These are phyloP conservation scores for Laterallus jamaicensis DNA, from an alignment of 2,113 vertebrate species.

Conservation along the genomic window DNA sequence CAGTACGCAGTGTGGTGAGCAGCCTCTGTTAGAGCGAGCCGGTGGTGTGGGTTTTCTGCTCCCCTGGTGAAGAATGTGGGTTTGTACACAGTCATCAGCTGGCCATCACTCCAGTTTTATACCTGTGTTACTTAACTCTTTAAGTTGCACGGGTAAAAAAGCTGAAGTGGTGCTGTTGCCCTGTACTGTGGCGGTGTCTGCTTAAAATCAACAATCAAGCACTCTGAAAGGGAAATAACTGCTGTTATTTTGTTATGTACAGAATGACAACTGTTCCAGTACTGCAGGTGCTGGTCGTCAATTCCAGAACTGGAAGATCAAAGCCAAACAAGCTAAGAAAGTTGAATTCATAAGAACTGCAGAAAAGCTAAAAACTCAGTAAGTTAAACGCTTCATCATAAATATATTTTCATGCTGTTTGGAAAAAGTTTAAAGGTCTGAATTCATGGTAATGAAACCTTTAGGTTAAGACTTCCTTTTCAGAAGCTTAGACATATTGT, in stretches of 20 bases:
- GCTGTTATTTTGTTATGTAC: constrained; percentile 3
- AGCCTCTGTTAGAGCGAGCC: neutral
- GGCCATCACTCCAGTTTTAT: neutral
- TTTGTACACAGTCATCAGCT: neutral
- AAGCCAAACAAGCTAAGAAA: constrained; percentile 69
- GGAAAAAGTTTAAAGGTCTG: neutral
- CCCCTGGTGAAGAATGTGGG: accelerated
- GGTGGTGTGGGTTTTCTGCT: accelerated
- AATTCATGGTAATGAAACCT: neutral
- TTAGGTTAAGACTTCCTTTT: neutral
- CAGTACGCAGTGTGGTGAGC: neutral
- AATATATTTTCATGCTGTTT: neutral
- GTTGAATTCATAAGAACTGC: constrained; percentile 80
- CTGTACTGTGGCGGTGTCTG: neutral
- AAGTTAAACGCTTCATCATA: constrained; percentile 50
- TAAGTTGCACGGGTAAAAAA: neutral
- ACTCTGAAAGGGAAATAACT: neutral
- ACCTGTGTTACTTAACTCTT: neutral
- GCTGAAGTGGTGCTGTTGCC: neutral
- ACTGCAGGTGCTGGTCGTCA: constrained; percentile 35
- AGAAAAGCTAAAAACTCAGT: constrained; percentile 83
- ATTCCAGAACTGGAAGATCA: constrained; percentile 67
- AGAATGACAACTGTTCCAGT: constrained; percentile 66
- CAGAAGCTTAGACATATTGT: neutral
- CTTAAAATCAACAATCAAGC: neutral